These are phyloP conservation scores for Cheilosia vernalis DNA, from an alignment of 2,888 invertebrate species.

Conservation along the genomic window DNA sequence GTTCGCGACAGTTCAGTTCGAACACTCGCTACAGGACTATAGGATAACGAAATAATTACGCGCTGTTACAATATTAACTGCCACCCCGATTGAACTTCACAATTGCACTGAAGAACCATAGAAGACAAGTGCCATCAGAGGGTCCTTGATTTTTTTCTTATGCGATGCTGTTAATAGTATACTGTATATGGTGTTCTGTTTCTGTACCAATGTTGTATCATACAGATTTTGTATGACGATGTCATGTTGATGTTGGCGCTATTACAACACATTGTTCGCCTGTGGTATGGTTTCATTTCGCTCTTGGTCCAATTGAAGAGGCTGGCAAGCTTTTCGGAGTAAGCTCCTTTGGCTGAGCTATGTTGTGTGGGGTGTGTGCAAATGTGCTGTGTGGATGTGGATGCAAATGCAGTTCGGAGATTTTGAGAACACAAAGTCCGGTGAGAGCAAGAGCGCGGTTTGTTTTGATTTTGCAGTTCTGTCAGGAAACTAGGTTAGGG, in stretches of 20 bases:
- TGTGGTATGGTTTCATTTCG: neutral
- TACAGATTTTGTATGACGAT: constrained; percentile 45
- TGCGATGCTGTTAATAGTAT: constrained; percentile 59
- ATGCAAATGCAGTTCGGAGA: too few species aligned
- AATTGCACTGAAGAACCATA: constrained; percentile 72
- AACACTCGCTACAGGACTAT: constrained; percentile 3
- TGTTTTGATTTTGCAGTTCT: constrained; percentile 36
- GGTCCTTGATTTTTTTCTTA: constrained; percentile 63
- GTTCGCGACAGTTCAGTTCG: neutral
- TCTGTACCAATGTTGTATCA: constrained; percentile 54
- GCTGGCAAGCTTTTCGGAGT: constrained; percentile 53
- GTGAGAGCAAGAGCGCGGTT: constrained; percentile 13
- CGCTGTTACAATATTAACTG: constrained; percentile 47
- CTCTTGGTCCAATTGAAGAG: neutral
- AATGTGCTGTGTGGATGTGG: too few species aligned
- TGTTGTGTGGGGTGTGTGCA: too few species aligned
- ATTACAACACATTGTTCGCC: constrained; percentile 16
- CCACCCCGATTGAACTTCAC: constrained; percentile 71
- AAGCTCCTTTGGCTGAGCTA: too few species aligned
- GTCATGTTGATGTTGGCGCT: neutral
- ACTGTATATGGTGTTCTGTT: constrained; percentile 27
- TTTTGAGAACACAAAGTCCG: neutral
- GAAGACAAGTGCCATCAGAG: constrained; percentile 64
- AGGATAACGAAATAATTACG: constrained; percentile 40
- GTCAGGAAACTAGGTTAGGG: constrained; percentile 62